Base-by-base conservation (phyloP, 2,113 vertebrate genomes). In the Actenoides hombroni region DNA sequence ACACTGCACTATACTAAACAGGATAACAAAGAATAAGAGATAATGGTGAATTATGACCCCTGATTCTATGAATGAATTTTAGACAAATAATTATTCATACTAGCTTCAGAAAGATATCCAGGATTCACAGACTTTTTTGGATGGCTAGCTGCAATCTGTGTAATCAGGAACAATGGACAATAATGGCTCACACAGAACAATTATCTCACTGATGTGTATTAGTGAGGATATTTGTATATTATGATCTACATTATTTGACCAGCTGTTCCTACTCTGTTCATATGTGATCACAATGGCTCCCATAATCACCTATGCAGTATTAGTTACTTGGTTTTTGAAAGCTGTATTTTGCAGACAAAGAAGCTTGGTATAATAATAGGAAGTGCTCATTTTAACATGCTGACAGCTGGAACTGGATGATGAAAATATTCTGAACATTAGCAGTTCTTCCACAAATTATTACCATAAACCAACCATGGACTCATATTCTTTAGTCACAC, bases 171-270 rank as follows among this genome's bases (percentile, higher is more conserved):
- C 93, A 97, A 96, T 95, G 56, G 86, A 81, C 79, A 94, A 93
- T 93, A 86, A 96, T 94, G 76, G 68, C 67, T 92, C 80, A 86
- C 71, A 75, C 20, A 88, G 69, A 82, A 79, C 83, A 96, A 96
- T 96, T 82, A 92, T 86, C 83, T 88, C 88, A 74, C 60, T 90
- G 60, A 48, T 84, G 48, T 75, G 19, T 92, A 86, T 88, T 92
- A 88, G 53, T 79, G 69, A 86, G 86, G 60, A 84, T 94, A 93
- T 96, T 88, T 84, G 60, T 94, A 35, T 83, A 94, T 86, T 94
- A 78, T 63, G 33, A 88, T 70, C 90, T 92, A 90, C 63, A 74
- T 96, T 96, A 97, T 95, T 75, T 92, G 95, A 96, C 92, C 95
- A 96, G 95, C 88, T 96, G 95, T 92, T 94, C 69, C 60, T 86